These are phyloP conservation scores for Meganola albula DNA, from an alignment of 2,888 invertebrate genomes.

Conservation along the genomic window DNA sequence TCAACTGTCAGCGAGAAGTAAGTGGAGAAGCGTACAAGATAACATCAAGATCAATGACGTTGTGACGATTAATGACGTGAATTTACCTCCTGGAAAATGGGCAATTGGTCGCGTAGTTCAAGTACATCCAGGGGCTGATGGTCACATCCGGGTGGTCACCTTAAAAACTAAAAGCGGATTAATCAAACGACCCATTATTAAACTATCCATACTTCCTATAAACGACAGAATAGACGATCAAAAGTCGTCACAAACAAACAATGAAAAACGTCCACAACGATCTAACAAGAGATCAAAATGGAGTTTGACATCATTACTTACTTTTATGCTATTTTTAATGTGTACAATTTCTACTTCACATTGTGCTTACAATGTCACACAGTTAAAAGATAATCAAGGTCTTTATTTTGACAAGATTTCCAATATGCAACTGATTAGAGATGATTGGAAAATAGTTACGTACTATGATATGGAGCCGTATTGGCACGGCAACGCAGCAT, in stretches of 20 bases:
- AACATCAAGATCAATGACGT: not conserved
- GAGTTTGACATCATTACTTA: not conserved
- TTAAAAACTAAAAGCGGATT: not conserved
- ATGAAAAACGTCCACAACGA: too few relatives aligned
- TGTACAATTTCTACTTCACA: not conserved
- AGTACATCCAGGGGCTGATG: not conserved
- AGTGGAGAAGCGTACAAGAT: not conserved
- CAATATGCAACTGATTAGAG: not conserved
- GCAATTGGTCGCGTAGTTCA: conserved; percentile 1
- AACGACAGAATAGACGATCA: not conserved
- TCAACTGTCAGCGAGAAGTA: not conserved
- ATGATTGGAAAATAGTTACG: not conserved
- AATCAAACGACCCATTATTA: not conserved
- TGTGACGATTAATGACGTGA: not conserved
- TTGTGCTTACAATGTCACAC: not conserved
- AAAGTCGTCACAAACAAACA: not conserved
- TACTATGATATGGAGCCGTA: not conserved
- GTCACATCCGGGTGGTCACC: not conserved
- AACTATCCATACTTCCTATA: conserved; percentile 1
- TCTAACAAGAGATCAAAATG: not conserved
- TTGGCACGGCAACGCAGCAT: not conserved
- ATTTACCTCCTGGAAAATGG: conserved; percentile 1
- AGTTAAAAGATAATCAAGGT: not conserved
- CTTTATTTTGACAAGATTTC: not conserved
- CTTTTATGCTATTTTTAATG: too few relatives aligned